phyloP scores from a whole-genome alignment of 2,888 invertebrate species.

The Pristionchus entomophagus region DNA sequence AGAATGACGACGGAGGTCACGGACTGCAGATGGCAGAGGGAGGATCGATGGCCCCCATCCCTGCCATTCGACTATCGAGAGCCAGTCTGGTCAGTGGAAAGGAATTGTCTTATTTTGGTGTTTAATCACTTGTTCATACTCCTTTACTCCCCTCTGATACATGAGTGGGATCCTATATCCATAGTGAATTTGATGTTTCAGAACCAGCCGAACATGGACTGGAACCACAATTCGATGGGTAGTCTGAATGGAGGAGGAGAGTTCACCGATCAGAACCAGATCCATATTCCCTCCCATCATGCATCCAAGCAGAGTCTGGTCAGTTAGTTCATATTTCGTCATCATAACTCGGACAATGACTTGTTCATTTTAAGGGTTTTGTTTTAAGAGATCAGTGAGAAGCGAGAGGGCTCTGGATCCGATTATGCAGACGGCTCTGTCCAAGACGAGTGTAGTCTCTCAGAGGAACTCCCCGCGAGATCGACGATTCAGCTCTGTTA shows the following conservation, averaged over 20 bases:
- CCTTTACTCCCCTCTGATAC: too few species aligned
- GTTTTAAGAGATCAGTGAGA: neutral
- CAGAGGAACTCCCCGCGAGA: neutral
- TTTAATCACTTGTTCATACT: too few species aligned
- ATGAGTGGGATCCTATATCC: too few species aligned
- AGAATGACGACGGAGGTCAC: slow-evolving; percentile 12
- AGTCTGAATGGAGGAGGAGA: slow-evolving; percentile 1
- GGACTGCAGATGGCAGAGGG: neutral
- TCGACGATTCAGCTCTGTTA: neutral
- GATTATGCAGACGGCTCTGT: neutral
- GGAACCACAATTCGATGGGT: slow-evolving; percentile 17
- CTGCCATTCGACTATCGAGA: neutral
- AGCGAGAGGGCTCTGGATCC: neutral
- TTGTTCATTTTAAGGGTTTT: neutral
- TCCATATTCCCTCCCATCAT: neutral
- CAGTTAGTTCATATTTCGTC: neutral
- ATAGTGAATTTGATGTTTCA: neutral
- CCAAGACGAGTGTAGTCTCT: slow-evolving; percentile 13
- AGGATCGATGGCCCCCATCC: neutral
- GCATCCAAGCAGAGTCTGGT: slow-evolving; percentile 15
- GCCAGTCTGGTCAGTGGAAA: neutral
- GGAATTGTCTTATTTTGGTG: neutral
- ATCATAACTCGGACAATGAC: neutral
- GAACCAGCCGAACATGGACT: neutral
- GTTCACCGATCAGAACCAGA: neutral